Conservation (phyloP, 2,888 invertebrate species). For the Eupithecia abbreviata region DNA sequence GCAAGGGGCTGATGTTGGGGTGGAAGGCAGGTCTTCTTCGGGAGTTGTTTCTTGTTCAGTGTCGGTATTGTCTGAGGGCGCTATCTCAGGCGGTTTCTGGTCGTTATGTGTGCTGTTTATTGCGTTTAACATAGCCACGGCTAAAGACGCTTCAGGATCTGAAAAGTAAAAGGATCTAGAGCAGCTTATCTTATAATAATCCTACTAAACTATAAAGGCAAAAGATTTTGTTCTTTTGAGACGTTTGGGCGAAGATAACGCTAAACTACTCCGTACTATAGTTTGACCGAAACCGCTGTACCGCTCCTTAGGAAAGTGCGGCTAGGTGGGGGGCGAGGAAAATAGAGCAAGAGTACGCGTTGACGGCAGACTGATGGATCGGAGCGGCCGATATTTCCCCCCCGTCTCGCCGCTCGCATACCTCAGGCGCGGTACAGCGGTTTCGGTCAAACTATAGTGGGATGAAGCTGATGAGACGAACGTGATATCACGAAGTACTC, state of each 20-base stretch:
- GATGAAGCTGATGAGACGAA: too few relatives aligned
- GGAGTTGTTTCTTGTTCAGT: constrained; percentile 68
- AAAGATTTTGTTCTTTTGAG: not conserved
- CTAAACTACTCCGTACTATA: not conserved
- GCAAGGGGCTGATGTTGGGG: constrained; percentile 65
- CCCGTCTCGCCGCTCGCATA: too few relatives aligned
- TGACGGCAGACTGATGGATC: too few relatives aligned
- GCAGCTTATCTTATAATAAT: not conserved
- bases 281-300: too few relatives aligned
- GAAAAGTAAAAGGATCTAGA: constrained; percentile 30
- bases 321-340: too few relatives aligned
- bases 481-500: too few relatives aligned
- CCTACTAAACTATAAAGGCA: not conserved
- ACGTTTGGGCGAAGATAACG: not conserved
- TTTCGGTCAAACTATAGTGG: too few relatives aligned
- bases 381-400: too few relatives aligned
- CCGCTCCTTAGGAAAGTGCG: too few relatives aligned
- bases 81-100: constrained; percentile 60
- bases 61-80: constrained; percentile 54
- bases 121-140: constrained; percentile 64
- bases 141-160: constrained; percentile 74
- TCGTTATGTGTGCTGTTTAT: constrained; percentile 55
- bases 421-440: too few relatives aligned
- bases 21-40: constrained; percentile 65
- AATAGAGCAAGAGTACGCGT: too few relatives aligned